Conservation (phyloP, 2,113 vertebrate species). For the Corvus cornix region DNA sequence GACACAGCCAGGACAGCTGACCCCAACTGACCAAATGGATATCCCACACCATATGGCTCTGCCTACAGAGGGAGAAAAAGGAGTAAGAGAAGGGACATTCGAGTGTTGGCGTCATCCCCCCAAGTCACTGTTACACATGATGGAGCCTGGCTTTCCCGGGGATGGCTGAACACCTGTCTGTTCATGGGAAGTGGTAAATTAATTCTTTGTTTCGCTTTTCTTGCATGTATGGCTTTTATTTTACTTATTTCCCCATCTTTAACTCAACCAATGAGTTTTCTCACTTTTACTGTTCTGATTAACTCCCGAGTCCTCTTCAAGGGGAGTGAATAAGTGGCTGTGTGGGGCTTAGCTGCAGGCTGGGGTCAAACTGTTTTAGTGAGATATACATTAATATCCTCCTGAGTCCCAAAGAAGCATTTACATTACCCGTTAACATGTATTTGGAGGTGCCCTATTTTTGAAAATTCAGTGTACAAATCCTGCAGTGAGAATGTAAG, state of each 20-base stretch:
- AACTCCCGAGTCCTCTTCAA: fast-evolving
- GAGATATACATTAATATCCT: background rate
- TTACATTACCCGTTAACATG: background rate
- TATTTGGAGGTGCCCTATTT: background rate
- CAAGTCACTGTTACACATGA: fast-evolving
- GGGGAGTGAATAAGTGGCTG: fast-evolving
- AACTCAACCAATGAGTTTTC: background rate
- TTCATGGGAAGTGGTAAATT: background rate
- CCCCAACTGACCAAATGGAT: background rate
- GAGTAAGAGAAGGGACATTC: background rate
- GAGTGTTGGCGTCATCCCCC: background rate
- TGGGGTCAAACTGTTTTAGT: background rate
- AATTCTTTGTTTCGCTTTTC: background rate
- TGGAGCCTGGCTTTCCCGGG: background rate
- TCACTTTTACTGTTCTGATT: background rate
- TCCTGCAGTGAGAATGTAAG: background rate
- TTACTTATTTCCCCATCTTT: background rate
- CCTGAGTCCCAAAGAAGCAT: background rate
- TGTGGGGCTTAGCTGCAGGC: background rate
- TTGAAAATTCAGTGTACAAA: background rate
- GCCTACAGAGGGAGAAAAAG: background rate
- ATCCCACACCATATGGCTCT: background rate
- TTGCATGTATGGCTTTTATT: background rate
- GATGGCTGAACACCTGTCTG: background rate
- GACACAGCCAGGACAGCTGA: background rate